These are phyloP conservation scores for Larimichthys crocea DNA, from an alignment of 2,113 vertebrate genomes.

Conservation along the genomic window DNA sequence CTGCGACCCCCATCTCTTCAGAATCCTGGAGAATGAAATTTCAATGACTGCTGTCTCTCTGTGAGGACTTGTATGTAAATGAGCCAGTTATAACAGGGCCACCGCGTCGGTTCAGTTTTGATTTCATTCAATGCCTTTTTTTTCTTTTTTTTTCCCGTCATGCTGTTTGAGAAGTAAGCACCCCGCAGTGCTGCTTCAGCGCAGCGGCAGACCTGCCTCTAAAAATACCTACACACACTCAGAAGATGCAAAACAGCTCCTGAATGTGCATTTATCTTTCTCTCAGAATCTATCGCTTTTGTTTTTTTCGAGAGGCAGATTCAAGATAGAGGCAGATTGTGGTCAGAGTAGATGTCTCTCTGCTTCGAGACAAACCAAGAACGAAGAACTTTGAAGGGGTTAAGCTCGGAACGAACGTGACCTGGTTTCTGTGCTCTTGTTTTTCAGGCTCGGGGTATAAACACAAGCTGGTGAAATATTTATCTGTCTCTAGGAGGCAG, in stretches of 20 bases:
- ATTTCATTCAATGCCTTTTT: slow-evolving; percentile 40
- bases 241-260: slow-evolving; percentile 44
- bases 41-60: slow-evolving; percentile 31
- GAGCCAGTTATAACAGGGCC: slow-evolving; percentile 29
- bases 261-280: slow-evolving; percentile 20
- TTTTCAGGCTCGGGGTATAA: slow-evolving; percentile 59
- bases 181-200: slow-evolving; percentile 58
- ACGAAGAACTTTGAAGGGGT: slow-evolving; percentile 45
- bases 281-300: slow-evolving; percentile 10
- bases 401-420: slow-evolving; percentile 38
- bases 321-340: too few species aligned
- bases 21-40: slow-evolving; percentile 29
- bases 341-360: neutral
- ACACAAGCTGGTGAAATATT: slow-evolving; percentile 75
- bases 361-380: slow-evolving; percentile 19
- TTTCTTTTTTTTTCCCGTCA: slow-evolving; percentile 16
- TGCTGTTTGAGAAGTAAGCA: slow-evolving; percentile 59
- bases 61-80: slow-evolving; percentile 32
- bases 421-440: slow-evolving; percentile 62
- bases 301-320: neutral
- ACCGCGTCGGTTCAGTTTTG: slow-evolving; percentile 37
- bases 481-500: slow-evolving; percentile 59
- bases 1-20: neutral
- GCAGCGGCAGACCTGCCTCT: slow-evolving; percentile 59
- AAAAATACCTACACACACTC: slow-evolving; percentile 71